Evolutionary conservation across 1,140 invertebrate genomes (phyloP).

Genomic region (Drosophila navojoa): DNA sequence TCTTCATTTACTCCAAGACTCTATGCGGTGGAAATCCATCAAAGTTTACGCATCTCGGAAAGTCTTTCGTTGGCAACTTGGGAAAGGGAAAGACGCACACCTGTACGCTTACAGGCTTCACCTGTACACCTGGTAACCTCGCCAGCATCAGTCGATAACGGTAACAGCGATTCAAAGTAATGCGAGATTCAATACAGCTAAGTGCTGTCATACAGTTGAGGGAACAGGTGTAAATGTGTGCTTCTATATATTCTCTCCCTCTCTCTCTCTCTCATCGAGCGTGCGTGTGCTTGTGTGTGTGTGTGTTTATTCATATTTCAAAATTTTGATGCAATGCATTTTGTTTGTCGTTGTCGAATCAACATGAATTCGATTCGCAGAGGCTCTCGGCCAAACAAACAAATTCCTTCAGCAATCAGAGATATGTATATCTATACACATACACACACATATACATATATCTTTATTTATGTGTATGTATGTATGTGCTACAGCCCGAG

Average conservation of each 20-base stretch:
- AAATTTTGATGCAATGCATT: conserved; percentile 32
- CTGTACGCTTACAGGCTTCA: neutral
- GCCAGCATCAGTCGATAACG: neutral
- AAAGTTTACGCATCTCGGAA: too few species aligned
- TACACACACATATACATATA: too few species aligned
- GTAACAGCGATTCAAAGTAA: conserved; percentile 19
- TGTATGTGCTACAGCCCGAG: too few species aligned
- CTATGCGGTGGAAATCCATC: too few species aligned
- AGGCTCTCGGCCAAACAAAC: conserved; percentile 1
- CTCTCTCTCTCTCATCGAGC: neutral
- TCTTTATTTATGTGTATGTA: too few species aligned
- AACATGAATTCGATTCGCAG: conserved; percentile 17
- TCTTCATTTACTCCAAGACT: too few species aligned
- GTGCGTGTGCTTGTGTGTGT: neutral
- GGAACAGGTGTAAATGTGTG: too few species aligned
- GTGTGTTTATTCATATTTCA: conserved; percentile 25
- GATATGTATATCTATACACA: too few species aligned
- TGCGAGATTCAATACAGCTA: conserved; percentile 8
- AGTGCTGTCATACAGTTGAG: too few species aligned
- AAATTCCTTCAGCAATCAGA: neutral
- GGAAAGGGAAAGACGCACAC: neutral
- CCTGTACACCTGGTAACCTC: conserved; percentile 1
- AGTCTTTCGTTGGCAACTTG: neutral
- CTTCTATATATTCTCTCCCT: neutral
- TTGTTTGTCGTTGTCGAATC: conserved; percentile 13